phyloP scores from a whole-genome alignment of 2,888 invertebrate species.

The Drosophila setosimentum region DNA sequence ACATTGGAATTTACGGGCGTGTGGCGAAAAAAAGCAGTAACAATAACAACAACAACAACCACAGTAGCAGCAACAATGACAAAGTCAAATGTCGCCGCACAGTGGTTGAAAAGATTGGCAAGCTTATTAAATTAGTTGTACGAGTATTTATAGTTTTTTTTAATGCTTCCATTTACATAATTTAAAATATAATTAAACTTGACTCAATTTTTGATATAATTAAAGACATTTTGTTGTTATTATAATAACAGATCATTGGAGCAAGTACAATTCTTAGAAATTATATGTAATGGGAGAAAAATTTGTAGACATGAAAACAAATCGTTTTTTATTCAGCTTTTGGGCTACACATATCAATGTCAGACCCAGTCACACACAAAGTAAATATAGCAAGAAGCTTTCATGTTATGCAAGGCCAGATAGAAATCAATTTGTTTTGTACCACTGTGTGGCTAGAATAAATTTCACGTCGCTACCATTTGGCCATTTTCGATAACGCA shows the following conservation, averaged over 20 bases:
- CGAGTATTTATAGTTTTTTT: not conserved
- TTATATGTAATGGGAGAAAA: not conserved
- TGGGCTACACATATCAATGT: accelerated
- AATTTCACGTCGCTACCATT: conserved; percentile 56
- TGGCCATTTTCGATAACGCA: conserved; percentile 79
- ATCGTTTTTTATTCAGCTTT: not conserved
- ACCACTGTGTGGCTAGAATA: conserved; percentile 59
- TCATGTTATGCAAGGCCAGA: not conserved
- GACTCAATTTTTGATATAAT: not conserved
- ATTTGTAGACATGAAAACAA: not conserved
- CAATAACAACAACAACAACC: conserved; percentile 15
- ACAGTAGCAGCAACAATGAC: conserved; percentile 29
- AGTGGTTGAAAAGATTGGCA: conserved; percentile 42
- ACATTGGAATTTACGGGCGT: conserved; percentile 77
- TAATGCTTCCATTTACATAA: too few relatives aligned
- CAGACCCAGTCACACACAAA: not conserved
- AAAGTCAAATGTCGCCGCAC: conserved; percentile 67
- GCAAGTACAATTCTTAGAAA: not conserved
- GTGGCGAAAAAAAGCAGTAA: conserved; percentile 55
- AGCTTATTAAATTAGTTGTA: not conserved
- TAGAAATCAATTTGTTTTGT: not conserved
- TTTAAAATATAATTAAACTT: not conserved
- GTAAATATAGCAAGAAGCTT: not conserved
- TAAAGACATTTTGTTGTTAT: not conserved
- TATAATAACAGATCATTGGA: not conserved